Evolutionary conservation across 2,797 vertebrate genomes (phyloP), one percentile per base, ranked within the genome.

Genomic region (Parauchenoglanis punctatus): DNA sequence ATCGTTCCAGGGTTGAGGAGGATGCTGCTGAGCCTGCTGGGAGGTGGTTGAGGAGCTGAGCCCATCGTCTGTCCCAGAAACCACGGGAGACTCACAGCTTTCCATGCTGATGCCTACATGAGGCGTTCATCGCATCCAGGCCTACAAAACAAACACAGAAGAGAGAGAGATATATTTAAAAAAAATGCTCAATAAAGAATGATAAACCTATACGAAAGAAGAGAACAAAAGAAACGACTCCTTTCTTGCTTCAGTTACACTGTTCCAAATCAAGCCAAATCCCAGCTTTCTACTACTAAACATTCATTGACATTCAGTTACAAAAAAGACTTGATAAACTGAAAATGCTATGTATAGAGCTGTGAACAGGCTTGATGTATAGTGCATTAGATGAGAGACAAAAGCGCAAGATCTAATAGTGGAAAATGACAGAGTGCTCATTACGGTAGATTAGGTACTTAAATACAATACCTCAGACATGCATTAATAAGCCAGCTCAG

Each of bases 31-130:
- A 86, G 75, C 59, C 93, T 95, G 94, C 95, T 97, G 97, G 95
- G 95, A 95, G 95, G 95, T 93, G 94, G 95, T 92, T 94, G 97
- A 94, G 93, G 97, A 96, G 95, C 97, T 92, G 92, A 97, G 97
- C 97, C 98, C 98, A 99, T 99, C 97, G 96, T 99, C 98, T 98
- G 98, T 98, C 97, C 98, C 98, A 96, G 98, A 97, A 97, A 99
- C 96, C 96, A 97, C 97, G 91, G 98, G 97, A 96, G 97, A 98
- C 97, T 99, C 98, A 99, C 99, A 99, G 98, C 97, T 97, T 97
- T 99, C 99, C 99, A 99, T 99, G 97, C 97, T 97, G 97, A 97
- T 96, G 97, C 97, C 96, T 96, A 98, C 97, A 97, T 96, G 97
- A 97, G 98, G 98, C 96, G 95, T 96, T 99, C 99, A 99, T 99